Evolutionary conservation across 2,797 vertebrate species (phyloP).

Genomic region (Channallabes apus): DNA sequence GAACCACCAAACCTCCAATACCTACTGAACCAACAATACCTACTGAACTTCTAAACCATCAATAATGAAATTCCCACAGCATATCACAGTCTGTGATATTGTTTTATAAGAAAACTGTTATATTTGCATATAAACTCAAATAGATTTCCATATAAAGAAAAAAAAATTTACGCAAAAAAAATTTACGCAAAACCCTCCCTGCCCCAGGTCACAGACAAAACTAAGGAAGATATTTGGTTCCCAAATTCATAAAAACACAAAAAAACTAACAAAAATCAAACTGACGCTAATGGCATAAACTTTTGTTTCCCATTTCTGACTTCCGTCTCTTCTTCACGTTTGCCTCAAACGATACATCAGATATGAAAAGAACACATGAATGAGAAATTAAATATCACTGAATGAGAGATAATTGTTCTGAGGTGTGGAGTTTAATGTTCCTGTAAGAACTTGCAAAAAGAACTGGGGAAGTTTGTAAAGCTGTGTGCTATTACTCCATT

Average conservation of each 20-base stretch:
- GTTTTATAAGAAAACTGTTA: background rate
- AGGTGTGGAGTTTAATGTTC: background rate
- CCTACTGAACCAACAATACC: too few species aligned
- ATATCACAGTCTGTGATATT: too few species aligned
- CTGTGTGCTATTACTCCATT: conserved; percentile 7
- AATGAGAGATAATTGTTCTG: background rate
- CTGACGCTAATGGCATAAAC: background rate
- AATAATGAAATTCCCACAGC: background rate
- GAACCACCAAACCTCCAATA: too few species aligned
- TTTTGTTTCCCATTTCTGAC: background rate
- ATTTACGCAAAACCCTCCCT: background rate
- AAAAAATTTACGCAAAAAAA: too few species aligned
- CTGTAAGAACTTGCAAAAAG: background rate
- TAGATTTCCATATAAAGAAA: background rate
- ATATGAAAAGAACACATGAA: background rate
- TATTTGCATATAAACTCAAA: background rate
- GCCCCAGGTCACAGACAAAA: background rate
- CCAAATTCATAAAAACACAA: background rate
- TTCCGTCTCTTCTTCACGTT: background rate
- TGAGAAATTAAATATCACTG: background rate
- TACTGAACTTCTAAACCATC: too few species aligned
- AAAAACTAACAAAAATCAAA: background rate
- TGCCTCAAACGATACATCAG: background rate
- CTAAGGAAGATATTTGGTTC: background rate
- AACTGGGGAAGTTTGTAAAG: background rate